Conservation (phyloP, 2,797 vertebrate species). For the Neomorphus geoffroyi region DNA sequence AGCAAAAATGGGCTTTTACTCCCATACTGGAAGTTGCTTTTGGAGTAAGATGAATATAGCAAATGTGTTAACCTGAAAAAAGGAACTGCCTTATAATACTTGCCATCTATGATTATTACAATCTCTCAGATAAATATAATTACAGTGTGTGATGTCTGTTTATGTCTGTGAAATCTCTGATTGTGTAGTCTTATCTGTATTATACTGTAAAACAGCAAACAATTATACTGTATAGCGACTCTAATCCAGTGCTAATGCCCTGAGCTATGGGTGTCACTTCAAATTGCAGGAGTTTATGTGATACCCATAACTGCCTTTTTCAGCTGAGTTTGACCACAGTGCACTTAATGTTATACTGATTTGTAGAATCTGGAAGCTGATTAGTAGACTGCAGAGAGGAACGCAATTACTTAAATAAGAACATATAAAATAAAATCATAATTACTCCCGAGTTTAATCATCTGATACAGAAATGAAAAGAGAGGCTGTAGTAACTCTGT, state of each 20-base stretch:
- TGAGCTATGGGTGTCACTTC: constrained; percentile 64
- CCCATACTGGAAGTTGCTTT: constrained; percentile 46
- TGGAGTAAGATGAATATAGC: constrained; percentile 44
- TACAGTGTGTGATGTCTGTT: constrained; percentile 79
- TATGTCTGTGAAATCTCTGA: constrained; percentile 77
- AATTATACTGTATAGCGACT: constrained; percentile 66
- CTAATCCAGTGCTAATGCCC: constrained; percentile 66
- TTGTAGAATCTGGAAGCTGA: constrained; percentile 14
- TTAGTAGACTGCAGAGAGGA: constrained; percentile 26
- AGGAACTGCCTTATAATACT: constrained; percentile 65
- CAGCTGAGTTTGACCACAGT: constrained; percentile 61
- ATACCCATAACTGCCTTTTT: constrained; percentile 29
- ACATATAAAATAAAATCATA: neutral
- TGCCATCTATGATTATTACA: constrained; percentile 79
- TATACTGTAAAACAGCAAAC: constrained; percentile 72
- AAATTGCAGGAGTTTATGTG: constrained; percentile 61
- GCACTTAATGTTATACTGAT: neutral
- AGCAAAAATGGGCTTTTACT: neutral
- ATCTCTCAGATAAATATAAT: constrained; percentile 82
- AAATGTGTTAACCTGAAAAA: constrained; percentile 68
- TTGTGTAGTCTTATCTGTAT: constrained; percentile 76
- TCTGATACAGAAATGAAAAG: neutral
- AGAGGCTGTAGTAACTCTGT: constrained; percentile 16
- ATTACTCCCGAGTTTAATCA: neutral
- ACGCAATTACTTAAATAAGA: neutral